Percentiles rank a stretch among this genome's conserved stretches.
phyloP scores from a whole-genome alignment of 2,888 invertebrate genomes.

The Antheraea yamamai region DNA sequence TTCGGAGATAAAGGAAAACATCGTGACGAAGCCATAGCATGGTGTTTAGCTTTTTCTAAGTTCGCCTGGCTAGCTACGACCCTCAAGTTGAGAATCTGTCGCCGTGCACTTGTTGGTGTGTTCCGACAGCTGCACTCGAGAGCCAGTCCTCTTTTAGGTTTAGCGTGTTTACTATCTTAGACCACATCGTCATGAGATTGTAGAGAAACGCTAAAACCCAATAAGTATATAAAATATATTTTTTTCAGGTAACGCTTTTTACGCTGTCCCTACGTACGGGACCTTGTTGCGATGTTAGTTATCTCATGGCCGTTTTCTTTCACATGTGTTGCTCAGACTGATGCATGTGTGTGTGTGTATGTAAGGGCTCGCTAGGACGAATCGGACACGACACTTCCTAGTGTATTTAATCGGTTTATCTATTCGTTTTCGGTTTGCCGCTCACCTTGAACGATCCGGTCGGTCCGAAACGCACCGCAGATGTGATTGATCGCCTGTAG shows the following conservation, averaged over 20 bases:
- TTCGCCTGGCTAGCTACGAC: too few species aligned
- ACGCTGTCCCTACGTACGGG: constrained; percentile 59
- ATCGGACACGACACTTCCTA: constrained; percentile 73
- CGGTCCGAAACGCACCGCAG: constrained; percentile 13
- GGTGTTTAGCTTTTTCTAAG: too few species aligned
- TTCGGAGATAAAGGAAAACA: too few species aligned
- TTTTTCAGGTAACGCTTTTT: constrained; percentile 32
- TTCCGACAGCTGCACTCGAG: too few species aligned
- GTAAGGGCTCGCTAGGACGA: constrained; percentile 72
- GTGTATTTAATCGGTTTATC: constrained; percentile 65
- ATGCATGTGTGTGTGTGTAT: constrained; percentile 34
- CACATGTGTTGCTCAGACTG: constrained; percentile 32
- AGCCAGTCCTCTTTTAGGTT: too few species aligned
- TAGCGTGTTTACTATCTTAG: too few species aligned
- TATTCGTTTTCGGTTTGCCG: constrained; percentile 55
- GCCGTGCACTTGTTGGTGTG: too few species aligned
- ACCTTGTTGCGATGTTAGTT: constrained; percentile 78
- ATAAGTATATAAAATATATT: background rate
- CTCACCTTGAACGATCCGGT: constrained; percentile 55
- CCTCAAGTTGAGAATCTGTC: too few species aligned
- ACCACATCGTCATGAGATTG: too few species aligned
- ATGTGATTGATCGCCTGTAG: constrained; percentile 13
- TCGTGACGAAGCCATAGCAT: too few species aligned
- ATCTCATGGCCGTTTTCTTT: constrained; percentile 71
- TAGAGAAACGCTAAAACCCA: too few species aligned